These are phyloP conservation scores for Hipparchia semele DNA, from an alignment of 2,888 invertebrate genomes.

Conservation along the genomic window DNA sequence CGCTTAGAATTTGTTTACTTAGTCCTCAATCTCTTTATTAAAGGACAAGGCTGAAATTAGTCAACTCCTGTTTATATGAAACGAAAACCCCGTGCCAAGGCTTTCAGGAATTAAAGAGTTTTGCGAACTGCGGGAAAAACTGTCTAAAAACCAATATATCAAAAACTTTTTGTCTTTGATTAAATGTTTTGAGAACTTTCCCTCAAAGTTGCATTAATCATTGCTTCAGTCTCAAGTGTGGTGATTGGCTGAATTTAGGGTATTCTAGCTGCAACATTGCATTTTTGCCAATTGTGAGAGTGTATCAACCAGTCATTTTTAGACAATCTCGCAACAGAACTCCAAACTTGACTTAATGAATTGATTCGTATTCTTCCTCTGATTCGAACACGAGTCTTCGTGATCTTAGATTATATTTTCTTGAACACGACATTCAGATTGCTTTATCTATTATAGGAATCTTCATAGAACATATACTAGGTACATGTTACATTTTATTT, in stretches of 20 bases:
- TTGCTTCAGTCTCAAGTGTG: too few species aligned
- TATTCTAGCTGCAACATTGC: too few species aligned
- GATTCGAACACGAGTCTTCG: too few species aligned
- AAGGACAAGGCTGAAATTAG: conserved; percentile 12
- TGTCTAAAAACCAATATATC: too few species aligned
- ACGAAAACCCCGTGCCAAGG: background rate
- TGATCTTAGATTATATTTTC: too few species aligned
- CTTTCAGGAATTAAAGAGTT: background rate
- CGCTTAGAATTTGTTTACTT: conserved; percentile 20
- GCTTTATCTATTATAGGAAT: background rate
- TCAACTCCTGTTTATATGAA: background rate
- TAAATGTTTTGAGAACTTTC: too few species aligned
- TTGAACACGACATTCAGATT: background rate
- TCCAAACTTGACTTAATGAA: background rate
- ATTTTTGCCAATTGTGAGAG: too few species aligned
- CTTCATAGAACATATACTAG: background rate
- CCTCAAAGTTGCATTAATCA: too few species aligned
- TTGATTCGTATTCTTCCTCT: background rate
- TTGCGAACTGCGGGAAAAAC: too few species aligned
- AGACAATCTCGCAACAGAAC: too few species aligned
- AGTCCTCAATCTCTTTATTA: conserved; percentile 3
- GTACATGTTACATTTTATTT: background rate
- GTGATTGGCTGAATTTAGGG: too few species aligned
- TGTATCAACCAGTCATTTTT: background rate
- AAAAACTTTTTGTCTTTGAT: too few species aligned